These are phyloP conservation scores for Poeciliopsis retropinna DNA, from an alignment of 2,113 vertebrate genomes.

Conservation along the genomic window DNA sequence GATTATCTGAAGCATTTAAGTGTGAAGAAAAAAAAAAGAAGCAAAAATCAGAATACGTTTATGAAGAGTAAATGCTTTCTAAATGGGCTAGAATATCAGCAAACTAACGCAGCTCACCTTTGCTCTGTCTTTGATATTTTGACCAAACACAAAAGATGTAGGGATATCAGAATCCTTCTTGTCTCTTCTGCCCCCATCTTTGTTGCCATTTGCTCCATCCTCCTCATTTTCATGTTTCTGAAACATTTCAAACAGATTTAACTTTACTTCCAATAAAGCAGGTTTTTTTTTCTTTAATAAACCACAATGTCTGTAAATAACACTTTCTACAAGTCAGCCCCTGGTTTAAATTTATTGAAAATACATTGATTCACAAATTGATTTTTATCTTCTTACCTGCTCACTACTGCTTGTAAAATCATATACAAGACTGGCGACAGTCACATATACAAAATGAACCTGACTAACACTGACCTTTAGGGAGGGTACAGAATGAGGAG, in stretches of 20 bases:
- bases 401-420: too few relatives aligned
- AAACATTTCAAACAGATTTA: conserved; percentile 8
- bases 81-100: background rate
- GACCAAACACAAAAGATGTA: conserved; percentile 92
- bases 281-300: conserved; percentile 1
- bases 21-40: too few relatives aligned
- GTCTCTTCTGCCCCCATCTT: conserved; percentile 80
- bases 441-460: too few relatives aligned
- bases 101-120: conserved; percentile 81
- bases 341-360: background rate
- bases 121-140: conserved; percentile 96
- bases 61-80: background rate
- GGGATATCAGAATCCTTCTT: conserved; percentile 81
- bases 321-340: background rate
- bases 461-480: too few relatives aligned
- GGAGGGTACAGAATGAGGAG: too few relatives aligned
- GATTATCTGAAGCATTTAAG: too few relatives aligned
- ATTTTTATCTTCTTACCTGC: too few relatives aligned
- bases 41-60: too few relatives aligned
- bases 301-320: background rate
- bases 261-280: background rate
- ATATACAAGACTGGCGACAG: too few relatives aligned
- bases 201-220: conserved; percentile 68
- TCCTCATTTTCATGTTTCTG: conserved; percentile 82
- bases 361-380: background rate